Conservation (phyloP, 2,113 vertebrate genomes). For the Okapia johnstoni region DNA sequence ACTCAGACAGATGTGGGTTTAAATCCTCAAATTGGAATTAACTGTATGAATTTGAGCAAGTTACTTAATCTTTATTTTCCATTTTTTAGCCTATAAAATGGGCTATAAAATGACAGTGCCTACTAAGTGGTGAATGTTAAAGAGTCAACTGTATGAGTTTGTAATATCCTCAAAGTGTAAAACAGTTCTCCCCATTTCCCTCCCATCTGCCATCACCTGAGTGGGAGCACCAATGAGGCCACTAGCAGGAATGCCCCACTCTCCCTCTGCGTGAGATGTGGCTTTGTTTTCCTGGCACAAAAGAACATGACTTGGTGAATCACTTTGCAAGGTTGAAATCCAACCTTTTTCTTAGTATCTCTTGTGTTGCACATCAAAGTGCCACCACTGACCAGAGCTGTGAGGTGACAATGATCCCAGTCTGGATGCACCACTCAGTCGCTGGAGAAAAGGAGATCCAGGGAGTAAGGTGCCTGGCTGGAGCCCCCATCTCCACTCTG, state of each 20-base stretch:
- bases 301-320: neutral
- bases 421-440: neutral
- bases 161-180: neutral
- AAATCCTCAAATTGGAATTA: neutral
- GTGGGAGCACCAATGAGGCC: neutral
- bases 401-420: neutral
- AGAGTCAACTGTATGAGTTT: neutral
- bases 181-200: too few relatives aligned
- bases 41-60: neutral
- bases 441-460: neutral
- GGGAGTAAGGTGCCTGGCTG: neutral
- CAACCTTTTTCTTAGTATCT: constrained; percentile 18
- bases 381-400: neutral
- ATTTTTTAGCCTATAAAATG: constrained; percentile 4
- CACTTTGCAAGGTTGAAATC: constrained; percentile 29
- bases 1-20: neutral
- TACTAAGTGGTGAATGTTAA: neutral
- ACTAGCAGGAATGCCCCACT: neutral
- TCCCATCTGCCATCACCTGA: neutral
- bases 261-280: neutral
- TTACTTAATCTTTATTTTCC: neutral
- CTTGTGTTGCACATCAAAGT: neutral
- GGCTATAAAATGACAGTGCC: neutral
- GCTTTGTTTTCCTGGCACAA: neutral
- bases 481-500: neutral